phyloP scores from a whole-genome alignment of 2,113 vertebrate genomes.

The Synodontis membranacea region DNA sequence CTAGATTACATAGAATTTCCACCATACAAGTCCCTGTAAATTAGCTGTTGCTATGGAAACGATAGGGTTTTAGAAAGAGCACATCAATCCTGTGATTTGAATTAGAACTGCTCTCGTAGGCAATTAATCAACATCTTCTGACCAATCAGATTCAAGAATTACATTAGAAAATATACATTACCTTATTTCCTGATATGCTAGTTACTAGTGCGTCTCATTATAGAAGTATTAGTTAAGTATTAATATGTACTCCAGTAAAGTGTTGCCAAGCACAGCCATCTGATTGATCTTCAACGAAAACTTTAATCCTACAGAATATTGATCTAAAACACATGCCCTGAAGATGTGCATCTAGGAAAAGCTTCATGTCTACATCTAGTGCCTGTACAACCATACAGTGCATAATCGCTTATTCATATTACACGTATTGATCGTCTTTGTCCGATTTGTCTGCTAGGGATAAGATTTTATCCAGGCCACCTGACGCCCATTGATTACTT shows the following conservation, averaged over 20 bases:
- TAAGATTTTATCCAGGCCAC: conserved; percentile 27
- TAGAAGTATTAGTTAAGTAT: background rate
- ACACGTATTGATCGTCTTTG: conserved; percentile 51
- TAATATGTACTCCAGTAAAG: background rate
- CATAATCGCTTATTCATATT: conserved; percentile 40
- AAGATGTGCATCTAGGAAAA: conserved; percentile 15
- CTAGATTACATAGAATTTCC: background rate
- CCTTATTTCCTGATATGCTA: background rate
- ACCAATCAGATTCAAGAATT: background rate
- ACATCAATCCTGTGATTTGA: background rate
- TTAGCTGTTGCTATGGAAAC: background rate
- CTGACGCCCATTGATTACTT: conserved; percentile 43
- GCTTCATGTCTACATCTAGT: conserved; percentile 16
- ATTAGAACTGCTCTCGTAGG: background rate
- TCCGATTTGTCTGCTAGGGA: conserved; percentile 40
- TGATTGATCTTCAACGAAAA: background rate
- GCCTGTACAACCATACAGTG: conserved; percentile 24
- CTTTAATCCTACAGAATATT: conserved; percentile 29
- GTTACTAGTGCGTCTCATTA: background rate
- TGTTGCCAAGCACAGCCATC: background rate
- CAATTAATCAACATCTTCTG: background rate
- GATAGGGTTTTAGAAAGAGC: background rate
- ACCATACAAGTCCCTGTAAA: background rate
- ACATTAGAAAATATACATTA: background rate
- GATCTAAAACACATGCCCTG: conserved; percentile 26